Conservation (phyloP, 2,888 invertebrate species). For the Luffia ferchaultella region DNA sequence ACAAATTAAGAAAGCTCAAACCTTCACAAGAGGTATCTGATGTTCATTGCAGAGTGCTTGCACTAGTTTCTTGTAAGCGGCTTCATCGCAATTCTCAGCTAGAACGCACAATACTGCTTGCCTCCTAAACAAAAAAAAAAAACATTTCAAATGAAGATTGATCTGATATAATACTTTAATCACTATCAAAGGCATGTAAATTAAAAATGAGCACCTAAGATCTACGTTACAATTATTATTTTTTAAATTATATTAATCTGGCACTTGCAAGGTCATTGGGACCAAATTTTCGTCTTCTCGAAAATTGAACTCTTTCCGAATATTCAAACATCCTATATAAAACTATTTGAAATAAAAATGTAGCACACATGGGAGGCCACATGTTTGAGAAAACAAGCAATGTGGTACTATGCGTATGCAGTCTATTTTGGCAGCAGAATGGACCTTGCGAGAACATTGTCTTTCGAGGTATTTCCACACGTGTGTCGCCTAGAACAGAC, state of each 20-base stretch:
- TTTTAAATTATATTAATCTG: too few relatives aligned
- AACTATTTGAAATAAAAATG: too few relatives aligned
- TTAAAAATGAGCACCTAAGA: neutral
- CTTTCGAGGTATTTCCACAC: conserved; percentile 47
- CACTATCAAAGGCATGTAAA: neutral
- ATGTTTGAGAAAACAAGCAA: conserved; percentile 27
- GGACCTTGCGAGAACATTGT: conserved; percentile 20
- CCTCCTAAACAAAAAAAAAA: conserved; percentile 69
- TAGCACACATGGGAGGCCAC: conserved; percentile 66
- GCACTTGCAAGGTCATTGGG: too few relatives aligned
- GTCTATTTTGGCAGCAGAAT: conserved; percentile 34
- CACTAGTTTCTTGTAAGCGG: conserved; percentile 95
- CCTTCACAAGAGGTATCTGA: conserved; percentile 94
- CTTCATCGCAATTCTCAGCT: conserved; percentile 98
- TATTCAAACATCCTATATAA: too few relatives aligned
- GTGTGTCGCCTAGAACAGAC: conserved; percentile 44
- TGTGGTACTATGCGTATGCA: conserved; percentile 63
- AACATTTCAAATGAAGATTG: neutral
- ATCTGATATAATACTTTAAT: neutral
- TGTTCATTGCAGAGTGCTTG: conserved; percentile 98
- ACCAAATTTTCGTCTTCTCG: too few relatives aligned
- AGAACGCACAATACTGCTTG: conserved; percentile 96
- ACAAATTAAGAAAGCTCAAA: conserved; percentile 18
- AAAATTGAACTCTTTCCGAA: too few relatives aligned
- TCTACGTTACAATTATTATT: too few relatives aligned